phyloP scores from a whole-genome alignment of 2,797 vertebrate genomes.

The Kryptolebias ocellatus region DNA sequence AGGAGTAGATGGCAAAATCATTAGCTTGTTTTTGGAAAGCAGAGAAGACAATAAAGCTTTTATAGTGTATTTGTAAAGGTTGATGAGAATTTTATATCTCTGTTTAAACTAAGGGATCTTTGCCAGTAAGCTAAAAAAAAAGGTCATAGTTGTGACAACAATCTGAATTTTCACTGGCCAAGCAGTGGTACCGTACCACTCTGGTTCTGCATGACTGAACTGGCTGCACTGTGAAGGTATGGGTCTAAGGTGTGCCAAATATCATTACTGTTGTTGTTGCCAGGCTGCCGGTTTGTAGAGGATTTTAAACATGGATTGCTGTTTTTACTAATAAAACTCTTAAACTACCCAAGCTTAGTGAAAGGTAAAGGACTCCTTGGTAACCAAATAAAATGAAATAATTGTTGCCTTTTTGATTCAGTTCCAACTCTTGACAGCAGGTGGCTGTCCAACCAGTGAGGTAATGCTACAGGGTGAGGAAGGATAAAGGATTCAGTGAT shows the following conservation, averaged over 20 bases:
- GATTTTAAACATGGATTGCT: too few species aligned
- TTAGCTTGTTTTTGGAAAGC: slow-evolving; percentile 23
- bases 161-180: too few species aligned
- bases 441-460: neutral
- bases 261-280: too few species aligned
- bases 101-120: slow-evolving; percentile 13
- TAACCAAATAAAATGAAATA: neutral
- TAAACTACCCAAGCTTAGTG: too few species aligned
- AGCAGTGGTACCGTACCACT: too few species aligned
- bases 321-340: too few species aligned
- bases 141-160: neutral
- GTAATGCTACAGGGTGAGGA: too few species aligned
- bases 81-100: slow-evolving; percentile 44
- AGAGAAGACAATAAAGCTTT: slow-evolving; percentile 10
- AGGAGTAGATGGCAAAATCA: slow-evolving; percentile 30
- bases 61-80: slow-evolving; percentile 32
- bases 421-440: neutral
- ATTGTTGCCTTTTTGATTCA: neutral
- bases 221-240: too few species aligned
- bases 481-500: neutral
- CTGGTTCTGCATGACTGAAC: too few species aligned
- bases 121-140: slow-evolving; percentile 7
- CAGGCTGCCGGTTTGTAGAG: too few species aligned
- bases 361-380: too few species aligned
- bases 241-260: too few species aligned